Base-by-base conservation (phyloP, 2,797 vertebrate genomes). In the Chloroceryle amazona region DNA sequence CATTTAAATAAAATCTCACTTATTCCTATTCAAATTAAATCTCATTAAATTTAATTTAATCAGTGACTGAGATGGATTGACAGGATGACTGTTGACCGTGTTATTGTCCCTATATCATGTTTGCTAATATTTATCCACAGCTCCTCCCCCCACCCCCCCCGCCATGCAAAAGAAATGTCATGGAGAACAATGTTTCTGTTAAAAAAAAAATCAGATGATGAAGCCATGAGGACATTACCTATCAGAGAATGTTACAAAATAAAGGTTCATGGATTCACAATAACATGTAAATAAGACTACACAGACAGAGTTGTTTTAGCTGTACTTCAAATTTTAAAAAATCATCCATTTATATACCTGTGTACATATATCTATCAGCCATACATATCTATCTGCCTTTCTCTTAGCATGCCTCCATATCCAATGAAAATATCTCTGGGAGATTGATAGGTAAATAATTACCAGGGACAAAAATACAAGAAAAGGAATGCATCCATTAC, bases 381-480 rank as follows among this genome's bases (percentile, higher is more conserved):
- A 11, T 35, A 33, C 55, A 31, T 33, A 41, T 33, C 17, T 41
- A 47, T 33, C 16, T 68, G 9, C 67, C 28, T 93, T 63, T 81
- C 19, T 55, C 29, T 44, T 74, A 63, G 4, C 41, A 54, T 54
- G 31, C 14, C 6, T 54, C 11, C 5, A n/a, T 41, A 57, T 33
- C 25, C 21, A 65, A 46, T 57, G 20, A 84, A 86, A 72, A 72
- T 63, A 31, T 52, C 22, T 75, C 10, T 29, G n/a, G 29, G 33
- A 84, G 7, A 15, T 3, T 86, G 23, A 17, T 28, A 47, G 25
- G 26, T 84, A 22, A 86, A 49, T 20, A 35, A 58, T 95, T 95
- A 44, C 55, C 65, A 91, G 41, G 79, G 94, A 74, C 29, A 76
- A 81, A 91, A 83, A 90, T 72, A 80, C 28, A 73, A 84, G 88